Base-by-base conservation (phyloP, 2,113 vertebrate genomes). In the Heterocephalus glaber region DNA sequence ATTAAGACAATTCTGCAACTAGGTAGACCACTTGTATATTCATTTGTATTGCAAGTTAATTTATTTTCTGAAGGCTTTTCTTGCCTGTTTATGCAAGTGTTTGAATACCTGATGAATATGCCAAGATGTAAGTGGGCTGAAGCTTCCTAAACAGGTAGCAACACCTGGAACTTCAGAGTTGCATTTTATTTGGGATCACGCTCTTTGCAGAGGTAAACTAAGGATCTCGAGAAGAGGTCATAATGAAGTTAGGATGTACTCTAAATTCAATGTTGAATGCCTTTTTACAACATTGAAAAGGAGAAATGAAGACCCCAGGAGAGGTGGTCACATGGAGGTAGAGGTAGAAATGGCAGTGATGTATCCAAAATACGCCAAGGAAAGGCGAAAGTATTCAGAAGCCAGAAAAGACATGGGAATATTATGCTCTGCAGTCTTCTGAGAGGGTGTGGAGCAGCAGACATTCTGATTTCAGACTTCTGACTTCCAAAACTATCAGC, bases 311-410 rank as follows among this genome's bases (percentile, higher is more conserved):
- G 28, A 58, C 52, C 19, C 41, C 54, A 70, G 33, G 68, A 35
- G 6, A 24, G 5, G 10, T 28, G 26, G n/a, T 3, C 6, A 20
- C 0, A 0, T 19, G 54, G 56, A 44, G 54, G 72, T 1, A 14
- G 56, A 90, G 3, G 28, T 9, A 16, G 76, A 79, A 9, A 38
- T 0, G 2, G 5, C 1, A 76, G 41, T 22, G 7, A 54, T 1
- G 1, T 4, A 44, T 35, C 52, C 35, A 33, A 26, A 65, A 20
- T 68, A 66, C 10, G 13, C n/a, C 22, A 80, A 72, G 0, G 14
- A 85, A 61, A 63, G 8, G 7, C 61, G 8, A 6, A 74, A 11
- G 19, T 38, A 30, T 33, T 5, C 70, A 80, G 52, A 80, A 8
- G 49, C 52, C 11, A 10, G 22, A 74, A 66, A 26, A 72, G 2